phyloP scores from a whole-genome alignment of 2,888 invertebrate genomes.

The Platycnemis pennipes region DNA sequence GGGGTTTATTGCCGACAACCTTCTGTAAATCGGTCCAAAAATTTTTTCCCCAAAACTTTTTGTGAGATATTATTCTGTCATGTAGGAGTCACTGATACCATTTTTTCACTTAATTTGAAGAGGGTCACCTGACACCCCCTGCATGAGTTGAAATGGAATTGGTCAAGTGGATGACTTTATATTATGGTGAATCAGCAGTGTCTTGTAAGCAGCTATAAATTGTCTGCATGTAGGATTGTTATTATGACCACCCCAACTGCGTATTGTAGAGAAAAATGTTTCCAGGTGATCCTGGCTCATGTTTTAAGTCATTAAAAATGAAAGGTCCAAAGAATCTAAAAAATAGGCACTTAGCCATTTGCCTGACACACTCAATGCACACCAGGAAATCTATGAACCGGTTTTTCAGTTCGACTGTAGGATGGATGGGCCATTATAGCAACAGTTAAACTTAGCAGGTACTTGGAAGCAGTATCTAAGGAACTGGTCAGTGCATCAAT shows the following conservation, averaged over 20 bases:
- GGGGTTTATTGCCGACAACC: no score
- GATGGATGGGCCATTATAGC: conserved; percentile 65
- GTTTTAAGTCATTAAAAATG: conserved; percentile 72
- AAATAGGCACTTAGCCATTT: conserved; percentile 21
- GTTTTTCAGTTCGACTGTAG: conserved; percentile 68
- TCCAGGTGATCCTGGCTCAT: conserved; percentile 72
- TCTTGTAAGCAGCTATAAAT: conserved; percentile 72
- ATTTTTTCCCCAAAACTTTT: no score
- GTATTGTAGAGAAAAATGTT: conserved; percentile 69
- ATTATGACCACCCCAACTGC: conserved; percentile 72
- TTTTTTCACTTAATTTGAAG: no score
- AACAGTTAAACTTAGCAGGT: neutral
- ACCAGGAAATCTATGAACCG: conserved; percentile 70
- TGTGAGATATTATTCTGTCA: no score
- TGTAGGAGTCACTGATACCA: no score
- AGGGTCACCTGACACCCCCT: no score
- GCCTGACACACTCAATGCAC: conserved; percentile 62
- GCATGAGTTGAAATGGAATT: no score
- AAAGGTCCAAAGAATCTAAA: conserved; percentile 45
- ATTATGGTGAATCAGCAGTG: conserved; percentile 70
- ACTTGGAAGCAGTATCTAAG: conserved; percentile 61
- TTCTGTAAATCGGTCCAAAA: no score
- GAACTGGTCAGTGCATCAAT: conserved; percentile 58
- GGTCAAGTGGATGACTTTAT: no score
- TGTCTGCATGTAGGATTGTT: conserved; percentile 72